A percentile compares a stretch with the other conserved stretches of the same genome.
Evolutionary conservation across 2,888 invertebrate genomes (phyloP).

Genomic region (Halictus ligatus): DNA sequence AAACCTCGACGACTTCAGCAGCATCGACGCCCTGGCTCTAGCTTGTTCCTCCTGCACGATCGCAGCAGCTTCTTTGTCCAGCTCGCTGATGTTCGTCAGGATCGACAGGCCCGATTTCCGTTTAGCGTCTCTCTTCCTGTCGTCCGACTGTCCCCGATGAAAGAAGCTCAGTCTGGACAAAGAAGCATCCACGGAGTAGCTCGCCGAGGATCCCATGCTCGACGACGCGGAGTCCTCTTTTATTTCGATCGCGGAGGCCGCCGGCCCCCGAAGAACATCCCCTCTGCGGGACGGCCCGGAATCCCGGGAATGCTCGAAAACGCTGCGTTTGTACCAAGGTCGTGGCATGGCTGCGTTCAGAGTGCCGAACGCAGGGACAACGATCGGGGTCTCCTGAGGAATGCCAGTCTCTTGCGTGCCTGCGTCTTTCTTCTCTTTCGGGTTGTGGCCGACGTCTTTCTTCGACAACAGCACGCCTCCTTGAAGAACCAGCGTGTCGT

Average conservation of each 20-base stretch:
- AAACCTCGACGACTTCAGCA: slow-evolving; percentile 69
- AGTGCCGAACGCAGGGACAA: slow-evolving; percentile 55
- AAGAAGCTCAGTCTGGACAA: slow-evolving; percentile 85
- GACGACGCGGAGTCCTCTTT: slow-evolving; percentile 66
- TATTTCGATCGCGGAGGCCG: slow-evolving; percentile 58
- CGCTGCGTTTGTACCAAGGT: slow-evolving; percentile 88
- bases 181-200: slow-evolving; percentile 81
- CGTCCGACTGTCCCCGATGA: slow-evolving; percentile 74
- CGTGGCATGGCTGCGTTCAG: slow-evolving; percentile 83
- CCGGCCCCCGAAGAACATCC: slow-evolving; percentile 72
- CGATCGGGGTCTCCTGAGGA: slow-evolving; percentile 46
- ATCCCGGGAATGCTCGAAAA: slow-evolving; percentile 83
- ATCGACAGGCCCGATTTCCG: slow-evolving; percentile 87
- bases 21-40: slow-evolving; percentile 75
- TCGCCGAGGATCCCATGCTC: slow-evolving; percentile 76
- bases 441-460: slow-evolving; percentile 55
- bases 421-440: slow-evolving; percentile 42
- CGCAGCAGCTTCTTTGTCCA: slow-evolving; percentile 92
- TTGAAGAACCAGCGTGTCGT: slow-evolving; percentile 81
- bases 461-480: slow-evolving; percentile 78
- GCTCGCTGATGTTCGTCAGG: slow-evolving; percentile 91
- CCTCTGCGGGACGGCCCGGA: slow-evolving; percentile 66
- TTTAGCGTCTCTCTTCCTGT: slow-evolving; percentile 84
- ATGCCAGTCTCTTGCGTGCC: slow-evolving; percentile 24
- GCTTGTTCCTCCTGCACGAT: slow-evolving; percentile 88